phyloP scores from a whole-genome alignment of 1,140 invertebrate genomes.

The Hycleus cichorii region DNA sequence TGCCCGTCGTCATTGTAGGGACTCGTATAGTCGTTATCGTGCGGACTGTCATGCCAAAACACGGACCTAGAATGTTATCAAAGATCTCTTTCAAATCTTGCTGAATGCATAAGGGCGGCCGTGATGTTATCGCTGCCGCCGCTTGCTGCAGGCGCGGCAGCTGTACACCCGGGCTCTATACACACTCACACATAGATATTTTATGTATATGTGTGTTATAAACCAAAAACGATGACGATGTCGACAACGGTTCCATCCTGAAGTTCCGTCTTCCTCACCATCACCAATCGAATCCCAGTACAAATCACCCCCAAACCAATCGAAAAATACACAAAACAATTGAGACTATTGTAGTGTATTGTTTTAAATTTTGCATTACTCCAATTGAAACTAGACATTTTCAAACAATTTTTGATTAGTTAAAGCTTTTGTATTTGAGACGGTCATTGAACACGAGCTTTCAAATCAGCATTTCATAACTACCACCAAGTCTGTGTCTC shows the following conservation, averaged over 20 bases:
- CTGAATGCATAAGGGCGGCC: constrained; percentile 41
- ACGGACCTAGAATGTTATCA: constrained; percentile 43
- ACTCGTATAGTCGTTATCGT: constrained; percentile 36
- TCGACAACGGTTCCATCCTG: neutral
- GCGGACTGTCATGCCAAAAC: constrained; percentile 44
- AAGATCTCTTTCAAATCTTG: constrained; percentile 43
- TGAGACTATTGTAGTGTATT: too few relatives aligned
- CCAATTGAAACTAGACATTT: too few relatives aligned
- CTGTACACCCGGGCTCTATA: constrained; percentile 22
- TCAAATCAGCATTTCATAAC: constrained; percentile 29
- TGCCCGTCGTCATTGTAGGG: constrained; percentile 31
- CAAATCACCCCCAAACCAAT: too few relatives aligned
- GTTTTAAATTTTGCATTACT: too few relatives aligned
- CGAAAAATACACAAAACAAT: too few relatives aligned
- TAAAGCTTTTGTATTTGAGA: neutral
- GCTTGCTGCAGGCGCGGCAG: constrained; percentile 41
- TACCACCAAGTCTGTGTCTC: neutral
- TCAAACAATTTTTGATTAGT: too few relatives aligned
- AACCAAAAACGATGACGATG: neutral
- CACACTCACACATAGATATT: neutral
- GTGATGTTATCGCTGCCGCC: constrained; percentile 21
- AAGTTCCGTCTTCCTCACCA: too few relatives aligned
- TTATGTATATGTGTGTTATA: too few relatives aligned
- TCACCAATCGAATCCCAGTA: too few relatives aligned
- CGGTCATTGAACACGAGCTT: constrained; percentile 10